phyloP scores from a whole-genome alignment of 2,888 invertebrate genomes.

The Eupithecia subumbrata region DNA sequence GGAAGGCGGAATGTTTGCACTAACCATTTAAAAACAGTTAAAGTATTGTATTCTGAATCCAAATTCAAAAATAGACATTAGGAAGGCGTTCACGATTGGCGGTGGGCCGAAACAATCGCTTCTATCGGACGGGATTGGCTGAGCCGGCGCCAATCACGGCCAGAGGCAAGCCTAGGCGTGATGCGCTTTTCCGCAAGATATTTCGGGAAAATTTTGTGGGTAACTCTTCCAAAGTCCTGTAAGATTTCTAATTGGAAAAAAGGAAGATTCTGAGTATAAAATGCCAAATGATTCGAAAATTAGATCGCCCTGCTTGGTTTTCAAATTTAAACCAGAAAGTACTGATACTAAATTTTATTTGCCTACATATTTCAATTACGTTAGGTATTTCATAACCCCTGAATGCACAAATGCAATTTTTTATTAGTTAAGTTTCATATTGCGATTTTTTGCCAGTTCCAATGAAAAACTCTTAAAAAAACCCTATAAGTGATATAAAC shows the following conservation, averaged over 20 bases:
- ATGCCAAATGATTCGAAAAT: background rate
- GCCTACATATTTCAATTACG: too few relatives aligned
- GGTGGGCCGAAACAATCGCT: slow-evolving; percentile 66
- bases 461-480: too few relatives aligned
- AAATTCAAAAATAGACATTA: slow-evolving; percentile 76
- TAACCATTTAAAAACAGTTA: slow-evolving; percentile 13
- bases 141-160: slow-evolving; percentile 71
- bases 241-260: background rate
- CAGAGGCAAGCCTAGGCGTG: slow-evolving; percentile 65
- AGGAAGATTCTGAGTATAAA: background rate
- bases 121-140: slow-evolving; percentile 65
- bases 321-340: background rate
- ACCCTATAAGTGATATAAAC: too few relatives aligned
- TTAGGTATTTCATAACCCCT: too few relatives aligned
- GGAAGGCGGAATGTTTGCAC: background rate
- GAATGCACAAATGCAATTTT: too few relatives aligned
- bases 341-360: too few relatives aligned
- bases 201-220: slow-evolving; percentile 44
- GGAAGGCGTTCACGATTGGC: slow-evolving; percentile 73
- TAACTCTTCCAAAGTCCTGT: background rate
- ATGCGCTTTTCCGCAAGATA: slow-evolving; percentile 63
- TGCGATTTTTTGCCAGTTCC: too few relatives aligned
- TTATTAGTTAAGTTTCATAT: too few relatives aligned
- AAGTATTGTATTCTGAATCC: slow-evolving; percentile 47
- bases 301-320: background rate